A percentile compares a stretch with the other conserved stretches of the same genome.
These are phyloP conservation scores for Laothoe populi DNA, from an alignment of 2,888 invertebrate species.

Conservation along the genomic window DNA sequence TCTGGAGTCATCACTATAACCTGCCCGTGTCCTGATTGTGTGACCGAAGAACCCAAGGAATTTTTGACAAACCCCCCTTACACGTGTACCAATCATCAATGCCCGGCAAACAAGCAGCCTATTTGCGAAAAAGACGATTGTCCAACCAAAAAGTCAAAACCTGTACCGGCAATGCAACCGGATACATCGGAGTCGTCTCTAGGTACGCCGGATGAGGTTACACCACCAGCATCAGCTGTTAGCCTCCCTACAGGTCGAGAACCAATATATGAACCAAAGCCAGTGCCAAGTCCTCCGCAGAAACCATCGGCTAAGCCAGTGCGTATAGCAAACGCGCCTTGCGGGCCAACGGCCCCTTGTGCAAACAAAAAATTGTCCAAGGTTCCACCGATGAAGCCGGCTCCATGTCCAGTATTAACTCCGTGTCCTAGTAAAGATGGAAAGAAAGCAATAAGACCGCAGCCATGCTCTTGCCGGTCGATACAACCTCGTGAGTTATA, in stretches of 20 bases:
- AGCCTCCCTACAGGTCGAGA: not conserved
- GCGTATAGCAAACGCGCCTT: not conserved
- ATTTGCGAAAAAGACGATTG: conserved; percentile 40
- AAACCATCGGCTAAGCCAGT: not conserved
- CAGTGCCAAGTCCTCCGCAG: not conserved
- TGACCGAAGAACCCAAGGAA: conserved; percentile 37
- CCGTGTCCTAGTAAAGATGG: conserved; percentile 13
- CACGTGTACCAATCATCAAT: conserved; percentile 37
- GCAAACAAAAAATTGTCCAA: not conserved
- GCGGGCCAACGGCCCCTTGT: conserved; percentile 1
- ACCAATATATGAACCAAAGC: not conserved
- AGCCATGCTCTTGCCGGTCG: not conserved
- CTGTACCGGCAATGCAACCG: conserved; percentile 10
- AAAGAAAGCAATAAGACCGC: not conserved
- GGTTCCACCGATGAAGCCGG: not conserved
- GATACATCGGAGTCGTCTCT: not conserved
- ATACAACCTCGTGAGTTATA: not conserved
- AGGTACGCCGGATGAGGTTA: not conserved
- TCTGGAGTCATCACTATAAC: conserved; percentile 53
- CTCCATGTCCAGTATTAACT: not conserved
- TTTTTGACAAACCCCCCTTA: conserved; percentile 37
- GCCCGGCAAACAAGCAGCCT: conserved; percentile 31
- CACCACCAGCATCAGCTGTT: not conserved
- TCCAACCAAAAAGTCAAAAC: conserved; percentile 35
- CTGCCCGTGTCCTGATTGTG: conserved; percentile 63